These are phyloP conservation scores for Rousettus leschenaultii DNA, from an alignment of 2,113 vertebrate species.

Conservation along the genomic window DNA sequence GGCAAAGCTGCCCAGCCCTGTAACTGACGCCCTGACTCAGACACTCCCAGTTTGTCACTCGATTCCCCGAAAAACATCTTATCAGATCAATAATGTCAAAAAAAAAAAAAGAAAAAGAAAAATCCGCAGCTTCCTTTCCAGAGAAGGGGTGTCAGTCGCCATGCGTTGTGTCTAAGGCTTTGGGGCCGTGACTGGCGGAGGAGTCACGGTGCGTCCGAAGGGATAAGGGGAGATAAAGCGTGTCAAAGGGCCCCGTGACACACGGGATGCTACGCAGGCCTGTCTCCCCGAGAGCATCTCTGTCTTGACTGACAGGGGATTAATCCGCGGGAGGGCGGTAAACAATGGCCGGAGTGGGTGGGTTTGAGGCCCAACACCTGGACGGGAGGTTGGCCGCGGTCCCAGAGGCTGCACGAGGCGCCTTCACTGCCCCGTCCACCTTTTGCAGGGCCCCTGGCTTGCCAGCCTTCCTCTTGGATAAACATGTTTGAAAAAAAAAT, in stretches of 20 bases:
- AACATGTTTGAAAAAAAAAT: constrained; percentile 36
- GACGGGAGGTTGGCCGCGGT: constrained; percentile 55
- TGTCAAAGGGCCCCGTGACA: constrained; percentile 84
- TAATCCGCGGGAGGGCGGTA: constrained; percentile 78
- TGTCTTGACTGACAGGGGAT: constrained; percentile 81
- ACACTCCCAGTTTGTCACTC: constrained; percentile 75
- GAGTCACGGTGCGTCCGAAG: constrained; percentile 79
- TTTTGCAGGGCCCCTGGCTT: neutral
- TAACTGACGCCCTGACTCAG: constrained; percentile 72
- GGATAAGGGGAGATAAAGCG: constrained; percentile 82
- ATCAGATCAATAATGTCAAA: constrained; percentile 79
- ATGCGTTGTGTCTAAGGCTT: constrained; percentile 72
- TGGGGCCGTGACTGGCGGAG: constrained; percentile 75
- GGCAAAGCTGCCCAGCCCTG: constrained; percentile 77
- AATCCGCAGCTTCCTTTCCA: neutral
- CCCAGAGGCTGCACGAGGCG: neutral
- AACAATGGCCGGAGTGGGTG: constrained; percentile 79
- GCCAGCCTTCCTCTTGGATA: constrained; percentile 13
- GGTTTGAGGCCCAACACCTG: constrained; percentile 82
- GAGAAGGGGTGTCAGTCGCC: constrained; percentile 56
- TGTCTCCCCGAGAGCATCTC: constrained; percentile 81
- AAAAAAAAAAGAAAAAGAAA: neutral
- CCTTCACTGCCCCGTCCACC: neutral
- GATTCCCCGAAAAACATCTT: constrained; percentile 76
- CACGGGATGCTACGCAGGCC: constrained; percentile 82